Evolutionary conservation across 1,140 invertebrate genomes (phyloP).

Genomic region (Paramacrobiotus metropolitanus): DNA sequence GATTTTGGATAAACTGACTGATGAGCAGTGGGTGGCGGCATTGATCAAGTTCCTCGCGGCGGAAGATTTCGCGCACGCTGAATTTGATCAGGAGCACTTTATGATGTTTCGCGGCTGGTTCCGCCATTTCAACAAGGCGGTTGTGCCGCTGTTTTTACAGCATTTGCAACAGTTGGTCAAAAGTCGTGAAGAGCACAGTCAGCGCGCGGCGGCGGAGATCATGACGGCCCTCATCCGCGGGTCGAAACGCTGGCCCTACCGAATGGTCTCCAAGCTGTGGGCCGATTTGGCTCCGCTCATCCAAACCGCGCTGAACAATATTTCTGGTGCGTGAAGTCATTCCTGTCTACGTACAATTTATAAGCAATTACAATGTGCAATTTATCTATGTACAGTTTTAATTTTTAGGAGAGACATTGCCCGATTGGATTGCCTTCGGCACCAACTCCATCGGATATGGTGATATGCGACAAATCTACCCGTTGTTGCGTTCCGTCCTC

Average conservation of each 20-base stretch:
- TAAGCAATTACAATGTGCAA: background rate
- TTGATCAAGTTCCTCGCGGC: constrained; percentile 48
- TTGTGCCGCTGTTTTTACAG: constrained; percentile 34
- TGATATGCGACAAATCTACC: background rate
- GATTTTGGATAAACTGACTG: constrained; percentile 42
- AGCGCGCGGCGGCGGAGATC: constrained; percentile 62
- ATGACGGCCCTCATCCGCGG: constrained; percentile 40
- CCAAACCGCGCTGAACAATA: constrained; percentile 30
- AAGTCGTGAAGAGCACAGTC: constrained; percentile 42
- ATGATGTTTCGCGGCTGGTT: constrained; percentile 50
- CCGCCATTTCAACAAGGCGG: constrained; percentile 42
- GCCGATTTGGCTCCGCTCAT: constrained; percentile 33
- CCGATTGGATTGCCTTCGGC: background rate
- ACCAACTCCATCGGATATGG: background rate
- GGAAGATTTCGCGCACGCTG: constrained; percentile 63
- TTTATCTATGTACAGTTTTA: background rate
- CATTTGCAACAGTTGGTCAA: constrained; percentile 41
- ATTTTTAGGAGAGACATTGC: background rate
- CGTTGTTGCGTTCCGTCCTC: background rate
- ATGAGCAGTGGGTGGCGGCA: constrained; percentile 40
- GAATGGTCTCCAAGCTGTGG: constrained; percentile 35
- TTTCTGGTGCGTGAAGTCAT: constrained; percentile 23
- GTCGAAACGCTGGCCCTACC: constrained; percentile 53
- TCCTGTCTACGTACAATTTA: constrained; percentile 7
- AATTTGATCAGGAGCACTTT: constrained; percentile 40